Percentiles rank a stretch among this genome's conserved stretches.
Conservation (phyloP, 2,888 invertebrate genomes). For the Ennomos quercinarius region DNA sequence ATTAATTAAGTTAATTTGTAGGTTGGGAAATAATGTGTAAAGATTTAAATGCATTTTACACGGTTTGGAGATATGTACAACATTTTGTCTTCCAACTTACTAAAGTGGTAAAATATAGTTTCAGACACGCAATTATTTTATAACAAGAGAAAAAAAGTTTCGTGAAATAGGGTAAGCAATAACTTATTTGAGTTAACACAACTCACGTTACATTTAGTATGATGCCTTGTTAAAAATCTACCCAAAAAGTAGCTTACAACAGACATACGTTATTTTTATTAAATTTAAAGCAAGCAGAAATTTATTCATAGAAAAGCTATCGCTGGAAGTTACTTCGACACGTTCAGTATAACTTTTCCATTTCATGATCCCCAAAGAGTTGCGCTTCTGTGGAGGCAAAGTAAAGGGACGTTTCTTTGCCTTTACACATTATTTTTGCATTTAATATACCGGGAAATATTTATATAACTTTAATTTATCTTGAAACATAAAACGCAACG, state of each 20-base stretch:
- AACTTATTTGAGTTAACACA: no score
- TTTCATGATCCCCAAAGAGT: constrained; percentile 8
- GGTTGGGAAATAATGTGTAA: no score
- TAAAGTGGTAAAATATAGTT: no score
- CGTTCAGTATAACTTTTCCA: constrained; percentile 8
- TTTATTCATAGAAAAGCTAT: constrained; percentile 15
- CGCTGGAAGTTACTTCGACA: constrained; percentile 9
- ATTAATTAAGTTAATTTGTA: no score
- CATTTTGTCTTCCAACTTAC: no score
- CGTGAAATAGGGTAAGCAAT: no score
- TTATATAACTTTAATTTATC: no score
- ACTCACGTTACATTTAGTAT: no score
- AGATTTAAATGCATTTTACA: no score
- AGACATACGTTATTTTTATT: neutral
- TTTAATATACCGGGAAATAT: neutral
- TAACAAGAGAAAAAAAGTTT: no score
- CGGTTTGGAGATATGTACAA: no score
- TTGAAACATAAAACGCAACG: neutral
- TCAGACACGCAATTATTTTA: no score
- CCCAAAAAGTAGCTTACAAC: neutral
- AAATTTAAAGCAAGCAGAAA: constrained; percentile 12
- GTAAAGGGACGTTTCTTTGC: neutral
- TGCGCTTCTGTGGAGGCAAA: neutral
- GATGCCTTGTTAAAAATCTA: neutral
- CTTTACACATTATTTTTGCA: neutral